phyloP scores from a whole-genome alignment of 64 coral and sea anemone species.

The Montipora sp. region DNA sequence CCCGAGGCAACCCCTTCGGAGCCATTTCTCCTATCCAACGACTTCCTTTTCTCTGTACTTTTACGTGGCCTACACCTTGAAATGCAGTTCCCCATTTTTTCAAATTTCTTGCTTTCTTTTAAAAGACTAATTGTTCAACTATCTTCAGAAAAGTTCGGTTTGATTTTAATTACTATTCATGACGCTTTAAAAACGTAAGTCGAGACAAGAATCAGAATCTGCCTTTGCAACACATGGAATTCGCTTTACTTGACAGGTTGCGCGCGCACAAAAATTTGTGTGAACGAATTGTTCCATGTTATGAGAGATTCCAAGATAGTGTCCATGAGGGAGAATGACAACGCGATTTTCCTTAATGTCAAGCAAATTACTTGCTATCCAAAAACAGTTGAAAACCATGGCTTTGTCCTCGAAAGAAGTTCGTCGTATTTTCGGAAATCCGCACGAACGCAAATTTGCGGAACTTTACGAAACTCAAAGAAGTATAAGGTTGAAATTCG shows the following conservation, averaged over 20 bases:
- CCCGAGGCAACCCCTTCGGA: neutral
- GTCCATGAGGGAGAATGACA: too few relatives aligned
- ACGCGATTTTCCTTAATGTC: too few relatives aligned
- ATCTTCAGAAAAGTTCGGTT: neutral
- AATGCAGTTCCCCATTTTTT: neutral
- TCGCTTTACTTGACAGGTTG: neutral
- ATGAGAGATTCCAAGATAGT: too few relatives aligned
- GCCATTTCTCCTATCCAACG: neutral
- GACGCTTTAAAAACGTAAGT: conserved; percentile 18
- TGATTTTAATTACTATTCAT: neutral
- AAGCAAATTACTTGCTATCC: too few relatives aligned
- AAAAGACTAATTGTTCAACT: neutral
- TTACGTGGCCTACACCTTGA: neutral
- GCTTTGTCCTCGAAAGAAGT: too few relatives aligned
- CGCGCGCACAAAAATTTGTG: neutral
- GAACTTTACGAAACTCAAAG: neutral
- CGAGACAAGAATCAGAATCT: neutral
- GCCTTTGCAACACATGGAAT: too few relatives aligned
- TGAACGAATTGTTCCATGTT: too few relatives aligned
- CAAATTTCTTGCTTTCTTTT: neutral
- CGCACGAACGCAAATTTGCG: neutral
- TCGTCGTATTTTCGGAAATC: neutral
- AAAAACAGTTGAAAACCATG: too few relatives aligned
- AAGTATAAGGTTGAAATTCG: neutral
- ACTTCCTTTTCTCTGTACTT: neutral